Conservation (phyloP, 2,113 vertebrate genomes). For the Irena cyanogastra region DNA sequence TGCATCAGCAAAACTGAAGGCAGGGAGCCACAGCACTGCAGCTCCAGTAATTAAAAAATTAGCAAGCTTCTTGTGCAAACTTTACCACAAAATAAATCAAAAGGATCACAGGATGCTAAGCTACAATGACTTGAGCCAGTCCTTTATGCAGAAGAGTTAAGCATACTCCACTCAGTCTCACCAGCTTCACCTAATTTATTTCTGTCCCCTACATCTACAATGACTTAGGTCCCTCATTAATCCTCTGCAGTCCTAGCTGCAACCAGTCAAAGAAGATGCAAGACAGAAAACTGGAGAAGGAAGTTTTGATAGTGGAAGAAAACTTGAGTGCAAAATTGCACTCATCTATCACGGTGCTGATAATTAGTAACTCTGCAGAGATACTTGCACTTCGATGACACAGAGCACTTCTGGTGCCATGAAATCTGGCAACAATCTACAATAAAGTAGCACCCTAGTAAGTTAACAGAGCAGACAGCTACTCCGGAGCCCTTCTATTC, state of each 20-base stretch:
- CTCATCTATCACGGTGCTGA: rapidly evolving
- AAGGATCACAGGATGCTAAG: not conserved
- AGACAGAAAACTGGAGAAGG: not conserved
- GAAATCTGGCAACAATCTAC: not conserved
- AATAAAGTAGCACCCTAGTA: not conserved
- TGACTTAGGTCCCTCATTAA: not conserved
- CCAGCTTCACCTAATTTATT: not conserved
- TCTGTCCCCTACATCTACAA: not conserved
- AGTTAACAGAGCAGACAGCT: not conserved
- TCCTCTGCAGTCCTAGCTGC: not conserved
- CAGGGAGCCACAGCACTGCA: not conserved
- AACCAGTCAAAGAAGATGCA: not conserved
- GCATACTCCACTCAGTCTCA: not conserved
- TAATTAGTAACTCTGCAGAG: not conserved
- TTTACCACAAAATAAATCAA: not conserved
- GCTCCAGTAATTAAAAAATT: not conserved
- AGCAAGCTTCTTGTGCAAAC: not conserved
- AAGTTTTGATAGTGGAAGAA: not conserved
- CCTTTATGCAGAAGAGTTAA: not conserved
- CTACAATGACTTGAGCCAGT: not conserved
- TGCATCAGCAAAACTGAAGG: not conserved
- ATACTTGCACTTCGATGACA: not conserved
- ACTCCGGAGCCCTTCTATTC: not conserved
- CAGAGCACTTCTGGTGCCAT: not conserved
- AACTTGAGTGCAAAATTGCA: not conserved